phyloP scores from a whole-genome alignment of 2,797 vertebrate genomes.

The Acomys russatus region DNA sequence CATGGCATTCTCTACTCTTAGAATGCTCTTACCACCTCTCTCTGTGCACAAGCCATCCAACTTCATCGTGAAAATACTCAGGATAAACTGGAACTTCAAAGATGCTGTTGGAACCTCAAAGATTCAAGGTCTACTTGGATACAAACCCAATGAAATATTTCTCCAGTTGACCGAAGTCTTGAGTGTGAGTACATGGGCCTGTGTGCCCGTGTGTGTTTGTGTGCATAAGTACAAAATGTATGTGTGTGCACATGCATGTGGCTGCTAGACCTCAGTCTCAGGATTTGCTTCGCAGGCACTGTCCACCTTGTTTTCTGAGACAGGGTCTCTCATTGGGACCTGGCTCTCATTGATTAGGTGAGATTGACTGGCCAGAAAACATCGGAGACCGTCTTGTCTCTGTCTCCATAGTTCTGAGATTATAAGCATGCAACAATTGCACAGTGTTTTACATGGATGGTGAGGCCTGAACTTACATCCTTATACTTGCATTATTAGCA shows the following conservation, averaged over 20 bases:
- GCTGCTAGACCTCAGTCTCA: background rate
- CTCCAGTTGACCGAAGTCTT: background rate
- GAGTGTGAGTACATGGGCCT: background rate
- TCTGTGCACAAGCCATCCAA: background rate
- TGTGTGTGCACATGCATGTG: background rate
- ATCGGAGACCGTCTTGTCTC: background rate
- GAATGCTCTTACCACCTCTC: background rate
- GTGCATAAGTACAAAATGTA: background rate
- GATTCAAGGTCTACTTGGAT: background rate
- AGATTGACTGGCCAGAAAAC: background rate
- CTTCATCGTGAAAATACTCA: background rate
- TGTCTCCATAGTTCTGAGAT: background rate
- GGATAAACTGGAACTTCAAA: conserved; percentile 6
- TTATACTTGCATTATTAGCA: background rate
- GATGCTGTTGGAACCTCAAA: background rate
- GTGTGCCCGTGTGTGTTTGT: background rate
- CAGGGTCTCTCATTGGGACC: background rate
- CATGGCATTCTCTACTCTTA: background rate
- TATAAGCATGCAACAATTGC: background rate
- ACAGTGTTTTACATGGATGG: background rate
- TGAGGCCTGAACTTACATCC: background rate
- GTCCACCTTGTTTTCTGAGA: background rate
- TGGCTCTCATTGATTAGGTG: background rate
- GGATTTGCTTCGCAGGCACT: background rate
- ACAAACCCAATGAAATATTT: conserved; percentile 7